phyloP scores from a whole-genome alignment of 2,797 vertebrate species.

The Eremophila alpestris region DNA sequence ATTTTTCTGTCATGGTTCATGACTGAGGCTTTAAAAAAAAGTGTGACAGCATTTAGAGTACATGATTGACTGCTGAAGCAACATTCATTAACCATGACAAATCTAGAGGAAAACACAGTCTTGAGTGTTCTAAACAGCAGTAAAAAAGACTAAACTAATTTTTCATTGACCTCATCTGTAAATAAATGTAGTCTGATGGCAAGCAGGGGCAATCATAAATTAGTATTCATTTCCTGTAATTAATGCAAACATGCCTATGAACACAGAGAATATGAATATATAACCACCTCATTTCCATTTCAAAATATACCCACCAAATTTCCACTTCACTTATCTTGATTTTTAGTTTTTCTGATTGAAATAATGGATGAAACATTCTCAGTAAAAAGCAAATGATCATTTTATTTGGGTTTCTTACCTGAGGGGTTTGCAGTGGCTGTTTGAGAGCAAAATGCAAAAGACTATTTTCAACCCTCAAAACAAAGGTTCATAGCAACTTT shows the following conservation, averaged over 20 bases:
- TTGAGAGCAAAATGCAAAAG: neutral
- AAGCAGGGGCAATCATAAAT: conserved; percentile 78
- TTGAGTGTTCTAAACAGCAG: conserved; percentile 84
- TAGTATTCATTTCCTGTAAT: conserved; percentile 83
- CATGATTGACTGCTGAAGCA: conserved; percentile 83
- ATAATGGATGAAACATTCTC: conserved; percentile 29
- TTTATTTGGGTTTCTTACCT: neutral
- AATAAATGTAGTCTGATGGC: conserved; percentile 81
- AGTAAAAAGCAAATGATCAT: neutral
- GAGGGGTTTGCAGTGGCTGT: neutral
- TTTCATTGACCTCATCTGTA: conserved; percentile 84
- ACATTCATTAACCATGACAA: conserved; percentile 88
- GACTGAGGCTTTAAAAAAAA: conserved; percentile 83
- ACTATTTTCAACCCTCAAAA: neutral
- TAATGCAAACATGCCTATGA: conserved; percentile 80
- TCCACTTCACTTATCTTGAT: conserved; percentile 74
- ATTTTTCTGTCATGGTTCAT: conserved; percentile 90
- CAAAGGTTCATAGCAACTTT: neutral
- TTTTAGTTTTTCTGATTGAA: conserved; percentile 49
- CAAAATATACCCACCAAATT: conserved; percentile 74
- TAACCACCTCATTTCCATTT: conserved; percentile 79
- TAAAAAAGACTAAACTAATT: conserved; percentile 78
- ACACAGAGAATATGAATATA: conserved; percentile 77
- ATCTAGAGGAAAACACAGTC: conserved; percentile 85
- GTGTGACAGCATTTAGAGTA: conserved; percentile 83